Conservation (phyloP, 2,113 vertebrate species). For the Pygoscelis antarcticus region DNA sequence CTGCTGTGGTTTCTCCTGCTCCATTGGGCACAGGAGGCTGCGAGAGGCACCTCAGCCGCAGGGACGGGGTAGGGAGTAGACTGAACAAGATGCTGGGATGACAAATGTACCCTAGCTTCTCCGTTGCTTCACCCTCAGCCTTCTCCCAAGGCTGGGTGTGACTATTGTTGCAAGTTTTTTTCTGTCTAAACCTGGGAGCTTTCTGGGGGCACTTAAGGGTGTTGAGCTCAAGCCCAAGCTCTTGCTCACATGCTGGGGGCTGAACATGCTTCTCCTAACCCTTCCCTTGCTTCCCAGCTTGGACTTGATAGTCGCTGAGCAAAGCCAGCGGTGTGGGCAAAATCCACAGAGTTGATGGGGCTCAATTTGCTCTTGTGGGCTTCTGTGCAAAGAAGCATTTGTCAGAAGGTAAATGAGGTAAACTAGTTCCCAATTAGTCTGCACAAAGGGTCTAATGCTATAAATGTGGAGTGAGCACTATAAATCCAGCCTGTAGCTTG, state of each 20-base stretch:
- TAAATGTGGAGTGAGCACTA: conserved; percentile 9
- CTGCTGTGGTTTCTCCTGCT: not conserved
- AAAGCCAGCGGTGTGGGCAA: not conserved
- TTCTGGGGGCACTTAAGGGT: not conserved
- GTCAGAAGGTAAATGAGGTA: conserved; percentile 43
- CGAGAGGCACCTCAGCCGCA: not conserved
- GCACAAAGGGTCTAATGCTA: conserved; percentile 14
- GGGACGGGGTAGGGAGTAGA: not conserved
- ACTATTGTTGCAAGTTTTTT: not conserved
- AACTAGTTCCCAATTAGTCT: conserved; percentile 46
- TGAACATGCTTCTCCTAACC: fast-evolving
- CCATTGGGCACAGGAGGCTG: not conserved
- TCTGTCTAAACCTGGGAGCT: not conserved
- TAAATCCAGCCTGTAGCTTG: not conserved
- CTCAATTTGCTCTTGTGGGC: not conserved
- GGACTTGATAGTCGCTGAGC: not conserved
- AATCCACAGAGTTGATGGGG: not conserved
- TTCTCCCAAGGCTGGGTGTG: not conserved
- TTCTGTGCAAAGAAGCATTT: conserved; percentile 22
- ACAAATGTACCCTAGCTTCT: not conserved
- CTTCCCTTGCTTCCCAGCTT: not conserved
- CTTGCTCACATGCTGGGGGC: not conserved
- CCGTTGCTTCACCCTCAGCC: not conserved
- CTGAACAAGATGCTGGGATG: not conserved
- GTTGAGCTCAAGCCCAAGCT: not conserved